phyloP scores from a whole-genome alignment of 2,888 invertebrate genomes.

The Trissoscelio sp. region DNA sequence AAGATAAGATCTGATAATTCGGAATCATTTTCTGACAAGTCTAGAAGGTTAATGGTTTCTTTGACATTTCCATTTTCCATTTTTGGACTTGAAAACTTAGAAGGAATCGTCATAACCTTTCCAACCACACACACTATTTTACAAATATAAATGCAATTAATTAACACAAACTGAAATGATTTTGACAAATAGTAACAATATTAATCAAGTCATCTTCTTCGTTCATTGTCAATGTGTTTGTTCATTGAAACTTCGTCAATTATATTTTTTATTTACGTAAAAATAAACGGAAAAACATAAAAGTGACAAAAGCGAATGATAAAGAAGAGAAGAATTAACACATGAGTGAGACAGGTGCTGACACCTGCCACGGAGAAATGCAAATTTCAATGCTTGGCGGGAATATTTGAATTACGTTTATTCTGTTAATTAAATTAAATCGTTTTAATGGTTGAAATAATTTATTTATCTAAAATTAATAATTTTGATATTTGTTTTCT shows the following conservation, averaged over 20 bases:
- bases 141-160: background rate
- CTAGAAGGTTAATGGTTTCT: conserved; percentile 87
- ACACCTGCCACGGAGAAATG: background rate
- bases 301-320: conserved; percentile 31
- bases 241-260: background rate
- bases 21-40: conserved; percentile 86
- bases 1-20: conserved; percentile 86
- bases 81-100: conserved; percentile 51
- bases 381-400: too few species aligned
- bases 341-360: conserved; percentile 4
- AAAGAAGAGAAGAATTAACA: conserved; percentile 4
- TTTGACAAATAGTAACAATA: background rate
- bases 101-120: conserved; percentile 58
- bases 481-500: too few species aligned
- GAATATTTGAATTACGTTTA: too few species aligned
- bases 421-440: too few species aligned
- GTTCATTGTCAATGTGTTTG: conserved; percentile 12
- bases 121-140: background rate
- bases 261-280: conserved; percentile 21
- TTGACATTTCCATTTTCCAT: conserved; percentile 84
- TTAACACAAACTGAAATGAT: background rate
- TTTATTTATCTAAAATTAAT: too few species aligned
- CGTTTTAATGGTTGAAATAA: too few species aligned
- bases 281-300: conserved; percentile 37
- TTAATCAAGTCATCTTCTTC: conserved; percentile 15